A percentile compares a stretch with the other conserved stretches of the same genome.
Conservation (phyloP, 2,797 vertebrate species). For the Hoplostethus mediterraneus region DNA sequence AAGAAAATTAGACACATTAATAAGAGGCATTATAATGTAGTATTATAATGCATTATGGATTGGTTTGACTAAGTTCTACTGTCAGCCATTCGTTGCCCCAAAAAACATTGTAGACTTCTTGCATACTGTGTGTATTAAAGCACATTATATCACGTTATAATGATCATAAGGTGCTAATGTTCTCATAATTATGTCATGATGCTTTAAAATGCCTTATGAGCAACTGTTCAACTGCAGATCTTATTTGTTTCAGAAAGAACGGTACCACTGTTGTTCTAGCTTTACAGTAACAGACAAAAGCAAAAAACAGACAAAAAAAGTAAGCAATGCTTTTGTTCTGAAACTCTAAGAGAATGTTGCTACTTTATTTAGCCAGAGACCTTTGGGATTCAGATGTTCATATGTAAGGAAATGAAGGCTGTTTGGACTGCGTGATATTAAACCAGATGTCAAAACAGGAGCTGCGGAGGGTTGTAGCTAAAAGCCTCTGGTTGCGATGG, state of each 20-base stretch:
- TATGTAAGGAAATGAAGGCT: slow-evolving; percentile 1
- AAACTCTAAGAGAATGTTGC: neutral
- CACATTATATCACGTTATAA: neutral
- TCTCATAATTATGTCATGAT: neutral
- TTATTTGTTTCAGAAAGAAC: neutral
- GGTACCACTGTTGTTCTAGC: neutral
- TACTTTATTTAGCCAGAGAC: neutral
- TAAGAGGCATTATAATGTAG: too few species aligned
- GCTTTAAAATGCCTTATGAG: neutral
- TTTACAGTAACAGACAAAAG: neutral
- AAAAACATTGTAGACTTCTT: neutral
- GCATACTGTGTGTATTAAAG: neutral
- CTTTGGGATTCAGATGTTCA: neutral
- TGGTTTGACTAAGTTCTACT: neutral
- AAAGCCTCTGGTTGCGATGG: slow-evolving; percentile 26
- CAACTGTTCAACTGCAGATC: neutral
- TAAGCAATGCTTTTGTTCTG: too few species aligned
- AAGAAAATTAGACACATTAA: neutral
- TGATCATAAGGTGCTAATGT: neutral
- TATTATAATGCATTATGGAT: neutral
- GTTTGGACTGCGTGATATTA: slow-evolving; percentile 1
- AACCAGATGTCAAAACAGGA: slow-evolving; percentile 33
- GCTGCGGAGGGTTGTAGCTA: slow-evolving; percentile 25
- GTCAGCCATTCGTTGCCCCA: neutral
- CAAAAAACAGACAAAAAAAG: too few species aligned